A percentile compares a stretch with the other conserved stretches of the same genome.
Conservation (phyloP, 2,888 invertebrate species). For the Polyploca ridens region DNA sequence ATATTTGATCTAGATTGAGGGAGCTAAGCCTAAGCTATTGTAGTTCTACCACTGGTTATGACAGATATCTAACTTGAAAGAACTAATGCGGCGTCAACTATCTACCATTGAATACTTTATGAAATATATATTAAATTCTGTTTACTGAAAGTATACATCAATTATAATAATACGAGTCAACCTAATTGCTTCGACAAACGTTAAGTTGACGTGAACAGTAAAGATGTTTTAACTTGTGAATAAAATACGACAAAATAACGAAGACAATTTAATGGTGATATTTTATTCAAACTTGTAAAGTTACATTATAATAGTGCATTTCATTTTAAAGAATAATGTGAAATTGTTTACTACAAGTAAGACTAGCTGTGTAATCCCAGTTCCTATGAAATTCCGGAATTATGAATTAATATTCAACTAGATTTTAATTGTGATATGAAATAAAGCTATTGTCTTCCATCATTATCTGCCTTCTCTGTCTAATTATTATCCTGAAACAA, state of each 20-base stretch:
- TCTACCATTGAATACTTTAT: not conserved
- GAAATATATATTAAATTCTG: not conserved
- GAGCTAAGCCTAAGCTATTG: not conserved
- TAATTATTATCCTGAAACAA: conserved; percentile 1
- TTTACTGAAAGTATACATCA: not conserved
- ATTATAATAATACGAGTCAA: not conserved
- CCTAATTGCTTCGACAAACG: not conserved
- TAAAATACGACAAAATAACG: not conserved
- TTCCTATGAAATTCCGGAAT: too few relatives aligned
- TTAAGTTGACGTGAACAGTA: not conserved
- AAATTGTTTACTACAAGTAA: not conserved
- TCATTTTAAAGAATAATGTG: not conserved
- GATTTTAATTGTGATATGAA: not conserved
- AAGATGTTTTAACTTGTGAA: not conserved
- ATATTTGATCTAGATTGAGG: too few relatives aligned
- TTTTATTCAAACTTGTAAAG: not conserved
- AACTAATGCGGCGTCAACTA: not conserved
- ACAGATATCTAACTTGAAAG: not conserved
- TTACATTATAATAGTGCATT: not conserved
- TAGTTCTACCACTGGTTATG: not conserved
- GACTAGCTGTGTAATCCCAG: too few relatives aligned
- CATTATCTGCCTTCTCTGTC: not conserved
- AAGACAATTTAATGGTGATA: not conserved
- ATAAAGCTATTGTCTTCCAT: not conserved
- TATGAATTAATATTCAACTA: not conserved